These are phyloP conservation scores for Spea bombifrons DNA, from an alignment of 2,113 vertebrate genomes.

Conservation along the genomic window DNA sequence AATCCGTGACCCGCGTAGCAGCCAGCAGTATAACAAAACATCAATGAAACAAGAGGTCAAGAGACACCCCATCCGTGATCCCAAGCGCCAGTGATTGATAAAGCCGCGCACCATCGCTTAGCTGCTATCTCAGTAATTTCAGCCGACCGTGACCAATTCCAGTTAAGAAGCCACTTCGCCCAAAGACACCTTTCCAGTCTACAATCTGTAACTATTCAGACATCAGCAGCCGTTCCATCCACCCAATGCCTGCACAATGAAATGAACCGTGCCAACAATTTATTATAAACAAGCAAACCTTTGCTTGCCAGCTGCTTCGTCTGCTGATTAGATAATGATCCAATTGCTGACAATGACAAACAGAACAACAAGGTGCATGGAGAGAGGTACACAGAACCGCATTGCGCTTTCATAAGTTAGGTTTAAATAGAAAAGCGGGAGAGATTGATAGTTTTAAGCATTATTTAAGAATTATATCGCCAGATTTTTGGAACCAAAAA, in stretches of 20 bases:
- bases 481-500: too few relatives aligned
- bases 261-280: not conserved
- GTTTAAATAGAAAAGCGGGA: too few relatives aligned
- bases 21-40: not conserved
- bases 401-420: too few relatives aligned
- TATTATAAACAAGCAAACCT: not conserved
- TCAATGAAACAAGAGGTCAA: not conserved
- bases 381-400: too few relatives aligned
- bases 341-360: not conserved
- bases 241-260: not conserved
- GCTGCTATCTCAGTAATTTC: slow-evolving; percentile 5
- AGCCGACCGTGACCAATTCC: slow-evolving; percentile 13
- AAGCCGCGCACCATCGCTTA: not conserved
- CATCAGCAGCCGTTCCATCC: not conserved
- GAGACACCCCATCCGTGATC: not conserved
- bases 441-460: too few relatives aligned
- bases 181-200: not conserved
- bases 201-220: not conserved
- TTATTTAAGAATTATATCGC: too few relatives aligned
- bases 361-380: too few relatives aligned
- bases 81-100: slow-evolving; percentile 18
- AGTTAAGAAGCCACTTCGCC: slow-evolving; percentile 13
- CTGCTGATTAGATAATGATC: slow-evolving; percentile 3
- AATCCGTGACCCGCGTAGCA: too few relatives aligned
- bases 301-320: not conserved